Evolutionary conservation across 2,888 invertebrate genomes (phyloP), one percentile per base, ranked within the genome.

Genomic region (Germaria angustata): DNA sequence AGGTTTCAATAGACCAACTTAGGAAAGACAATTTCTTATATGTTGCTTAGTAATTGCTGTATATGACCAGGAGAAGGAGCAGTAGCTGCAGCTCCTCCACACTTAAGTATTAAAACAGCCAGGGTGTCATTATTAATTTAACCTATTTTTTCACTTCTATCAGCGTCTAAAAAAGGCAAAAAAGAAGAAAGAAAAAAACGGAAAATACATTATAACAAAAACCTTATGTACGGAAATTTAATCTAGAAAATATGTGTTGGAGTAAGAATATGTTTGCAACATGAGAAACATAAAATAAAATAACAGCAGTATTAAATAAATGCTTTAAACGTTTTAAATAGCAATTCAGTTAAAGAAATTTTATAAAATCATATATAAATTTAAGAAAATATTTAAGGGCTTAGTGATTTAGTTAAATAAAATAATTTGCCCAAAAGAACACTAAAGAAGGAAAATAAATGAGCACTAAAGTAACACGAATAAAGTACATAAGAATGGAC

Each of bases 61-160:
- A 36, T 63, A 41, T 39, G 41, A n/a, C 15, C 22, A 55, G 69
- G 3, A 71, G 69, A 66, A 55, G 55, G 59, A 66, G 63, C 34
- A 39, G 41, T 53, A 34, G 63, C 73, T 53, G 32, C n/a, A 15
- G 55, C 41, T 63, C 28, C 57, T 73, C 28, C 28, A 32, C 34
- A 44, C 8, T 53, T 36, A 13, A 11, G 34, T 53, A 75, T 75
- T 75, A 46, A 57, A 65, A 66, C 28, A 77, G 81, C 85, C 77
- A 80, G 84, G 85, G 89, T 88, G 89, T 89, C 88, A 87, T 89
- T 89, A 89, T 89, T 89, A 87, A 88, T 89, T 89, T 88, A 89
- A 88, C 89, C 88, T 87, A 85, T 84, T 84, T 86, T 84, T 73
- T 71, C 53, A 51, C 69, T 41, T 57, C 53, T 13, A 55, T 36